These are phyloP conservation scores for Drosophila novamexicana DNA, from an alignment of 1,140 invertebrate genomes.

Conservation along the genomic window DNA sequence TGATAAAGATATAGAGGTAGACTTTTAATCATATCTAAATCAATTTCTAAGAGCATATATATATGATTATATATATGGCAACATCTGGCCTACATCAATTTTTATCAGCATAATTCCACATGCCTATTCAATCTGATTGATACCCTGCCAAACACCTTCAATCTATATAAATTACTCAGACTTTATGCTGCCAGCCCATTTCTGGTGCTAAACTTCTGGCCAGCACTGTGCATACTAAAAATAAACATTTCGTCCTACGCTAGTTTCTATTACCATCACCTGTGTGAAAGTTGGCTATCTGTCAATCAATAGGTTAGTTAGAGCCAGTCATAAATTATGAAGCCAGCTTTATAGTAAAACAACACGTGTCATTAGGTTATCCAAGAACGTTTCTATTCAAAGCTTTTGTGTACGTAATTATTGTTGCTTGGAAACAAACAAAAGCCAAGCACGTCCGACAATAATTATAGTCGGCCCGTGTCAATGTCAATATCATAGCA, in stretches of 20 bases:
- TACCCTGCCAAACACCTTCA: no score
- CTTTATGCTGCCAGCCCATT: no score
- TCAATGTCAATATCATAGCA: conserved; percentile 62
- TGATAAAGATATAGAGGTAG: no score
- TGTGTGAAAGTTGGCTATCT: neutral
- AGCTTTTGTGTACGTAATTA: conserved; percentile 14
- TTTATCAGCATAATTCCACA: no score
- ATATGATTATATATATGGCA: no score
- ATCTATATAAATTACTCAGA: no score
- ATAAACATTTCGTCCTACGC: neutral
- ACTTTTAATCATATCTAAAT: no score
- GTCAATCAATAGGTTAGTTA: conserved; percentile 14
- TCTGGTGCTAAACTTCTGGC: neutral
- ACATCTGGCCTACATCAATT: no score
- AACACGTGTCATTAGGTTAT: conserved; percentile 16
- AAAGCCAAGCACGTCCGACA: conserved; percentile 23
- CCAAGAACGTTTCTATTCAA: conserved; percentile 1
- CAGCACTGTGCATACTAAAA: neutral
- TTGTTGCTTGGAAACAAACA: neutral
- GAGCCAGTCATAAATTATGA: neutral
- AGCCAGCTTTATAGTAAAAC: neutral
- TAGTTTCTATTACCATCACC: no score
- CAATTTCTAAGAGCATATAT: no score
- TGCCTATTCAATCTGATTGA: no score
- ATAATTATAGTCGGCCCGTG: conserved; percentile 68